Base-by-base conservation (phyloP, 1,140 invertebrate genomes). In the Augochlora pura region DNA sequence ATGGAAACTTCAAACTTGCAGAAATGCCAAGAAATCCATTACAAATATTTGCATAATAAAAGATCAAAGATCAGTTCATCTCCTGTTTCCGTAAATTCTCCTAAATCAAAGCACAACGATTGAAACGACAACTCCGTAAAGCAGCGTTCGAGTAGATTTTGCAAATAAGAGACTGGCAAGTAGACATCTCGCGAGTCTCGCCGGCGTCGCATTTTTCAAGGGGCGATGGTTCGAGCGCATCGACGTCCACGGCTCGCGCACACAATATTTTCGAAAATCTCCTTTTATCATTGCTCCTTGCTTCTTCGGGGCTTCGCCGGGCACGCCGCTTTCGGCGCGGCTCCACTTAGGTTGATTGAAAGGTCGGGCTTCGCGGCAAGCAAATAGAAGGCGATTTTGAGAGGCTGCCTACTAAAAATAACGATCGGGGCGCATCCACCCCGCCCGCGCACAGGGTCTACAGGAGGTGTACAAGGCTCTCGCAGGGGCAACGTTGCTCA, bases 321-420 rank as follows among this genome's bases (percentile, higher is more conserved):
- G 65, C 54, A 76, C 78, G 5, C 32, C 52, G 42, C 38, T 63
- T 49, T 73, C 60, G 63, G 32, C 69, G 67, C 69, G 57, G 25
- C 46, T 62, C 66, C 72, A 78, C 72, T 86, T 59, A 57, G 49
- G 52, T 76, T 73, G 64, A 82, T 57, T 67, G 68, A 79, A 80
- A 63, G 54, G 25, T 49, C 27, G 68, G 32, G 3, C 59, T 16
- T 62, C 25, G 52, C 9, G 57, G 57, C 49, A 42, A 52, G 68
- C 57, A 72, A 68, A 57, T 71, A 25, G 60, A 64, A 23, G 72
- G 23, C 57, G 71, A 81, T 84, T 84, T 72, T 59, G 60, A 81
- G 83, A 27, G 52, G 64, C 52, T 68, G 68, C 14, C 65, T 54
- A 18, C 78, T 80, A 80, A 80, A 80, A 74, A 81, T 85, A 85